Base-by-base conservation (phyloP, 2,113 vertebrate species). In the Xyrauchen texanus region DNA sequence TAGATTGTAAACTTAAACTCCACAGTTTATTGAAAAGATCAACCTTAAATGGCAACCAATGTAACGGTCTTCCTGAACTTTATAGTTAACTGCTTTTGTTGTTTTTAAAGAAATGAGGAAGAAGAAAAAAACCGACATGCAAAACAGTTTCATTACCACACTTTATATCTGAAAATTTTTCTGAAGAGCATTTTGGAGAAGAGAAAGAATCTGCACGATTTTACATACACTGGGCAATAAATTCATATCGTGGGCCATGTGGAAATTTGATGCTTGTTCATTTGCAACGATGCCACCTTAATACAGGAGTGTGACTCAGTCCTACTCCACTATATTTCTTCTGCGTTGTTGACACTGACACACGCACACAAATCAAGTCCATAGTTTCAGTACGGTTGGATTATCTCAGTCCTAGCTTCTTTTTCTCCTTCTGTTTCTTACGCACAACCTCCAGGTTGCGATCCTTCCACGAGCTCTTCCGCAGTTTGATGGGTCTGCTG, bases 401-500 rank as follows among this genome's bases (percentile, higher is more conserved):
- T 88, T 94, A 96, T 93, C 96, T 92, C 12, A 98, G 93, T 13
- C 96, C 96, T 13, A 97, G 82, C 49, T 97, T 97, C 85, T 97
- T 98, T 89, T 96, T 97, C 86, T 98, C 96, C 79, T 95, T 95
- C 77, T 96, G 96, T 83, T 98, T 98, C 87, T 96, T 96, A 58
- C 95, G 93, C 10, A 98, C 96, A 0, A 96, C 90, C 3, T 98
- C 96, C 4, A 98, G 90, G 85, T 98, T 98, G 34, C 96, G 91
- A 82, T 98, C 96, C 83, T 94, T 96, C 96, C 96, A 98, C 93
- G 94, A 95, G 86, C 96, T 97, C 88, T 98, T 98, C 63, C 96
- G 92, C 63, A 98, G 90, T 79, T 98, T 98, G 89, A 98, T 98
- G 15, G 96, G 96, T 4, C 96, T 93, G 4, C 95, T 96, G 68